Base-by-base conservation (phyloP, 2,888 invertebrate genomes). In the Linnaemya tessellans region DNA sequence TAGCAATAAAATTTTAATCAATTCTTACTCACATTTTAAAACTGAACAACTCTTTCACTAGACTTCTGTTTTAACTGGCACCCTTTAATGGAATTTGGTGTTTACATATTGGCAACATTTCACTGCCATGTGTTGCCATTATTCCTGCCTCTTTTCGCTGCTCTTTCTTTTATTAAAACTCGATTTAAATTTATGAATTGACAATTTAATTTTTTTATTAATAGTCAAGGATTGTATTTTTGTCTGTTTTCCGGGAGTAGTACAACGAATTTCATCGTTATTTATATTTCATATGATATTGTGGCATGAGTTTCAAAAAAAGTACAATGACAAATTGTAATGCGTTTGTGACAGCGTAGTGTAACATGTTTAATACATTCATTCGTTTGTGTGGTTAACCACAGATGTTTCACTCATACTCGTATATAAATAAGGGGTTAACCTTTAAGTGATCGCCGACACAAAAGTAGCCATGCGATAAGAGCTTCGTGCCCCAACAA, bases 121-220 rank as follows among this genome's bases (percentile, higher is more conserved):
- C 51, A 67, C 4, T 68, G 60, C 43, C 80, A 80, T 80, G 67
- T 80, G 80, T 74, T 74, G 51, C 67, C 74, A n/a, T 49, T 64
- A 35, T 64, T 64, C 58, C 18, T 30, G 43, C 43, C 20, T n/a
- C 35, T 35, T 7, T 3, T 43, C 22, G 25, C 3, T 65, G 4
- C 22, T 20, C 51, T 10, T n/a, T 74, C 54, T 35, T 13, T 41
- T 67, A 56, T 46, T 56, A 73, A 80, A 80, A 80, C 74, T 80
- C 74, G 80, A 80, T 80, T 74, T 80, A 74, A 80, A 84, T 80
- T 84, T 84, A 84, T 84, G 84, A 84, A 80, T 84, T 84, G 65
- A 60, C 80, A 84, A 84, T 80, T 78, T 68, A 51, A 75, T 65
- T 75, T 82, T 58, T 51, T 73, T 58, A 49, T 58, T 65, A 46